A percentile compares a stretch with the other conserved stretches of the same genome.
Conservation (phyloP, 1,140 invertebrate genomes). For the Formica selysi region DNA sequence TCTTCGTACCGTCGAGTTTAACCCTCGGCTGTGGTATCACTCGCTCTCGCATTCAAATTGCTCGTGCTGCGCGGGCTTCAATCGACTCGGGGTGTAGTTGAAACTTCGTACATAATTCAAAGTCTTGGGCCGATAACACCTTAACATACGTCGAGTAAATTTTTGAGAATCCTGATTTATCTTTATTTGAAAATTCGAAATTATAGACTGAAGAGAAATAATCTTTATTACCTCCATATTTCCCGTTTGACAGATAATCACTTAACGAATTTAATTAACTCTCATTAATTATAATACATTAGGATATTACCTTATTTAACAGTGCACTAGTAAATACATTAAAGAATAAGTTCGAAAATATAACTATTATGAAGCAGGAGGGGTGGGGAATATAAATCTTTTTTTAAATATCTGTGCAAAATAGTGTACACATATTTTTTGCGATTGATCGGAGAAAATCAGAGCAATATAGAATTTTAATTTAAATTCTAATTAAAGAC, state of each 20-base stretch:
- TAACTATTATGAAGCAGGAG: too few species aligned
- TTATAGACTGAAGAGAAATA: background rate
- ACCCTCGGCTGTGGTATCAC: constrained; percentile 49
- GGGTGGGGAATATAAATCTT: too few species aligned
- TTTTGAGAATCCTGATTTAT: background rate
- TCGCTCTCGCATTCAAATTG: constrained; percentile 40
- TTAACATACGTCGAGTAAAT: background rate
- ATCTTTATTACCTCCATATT: too few species aligned
- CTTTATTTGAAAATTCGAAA: background rate
- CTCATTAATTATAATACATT: background rate
- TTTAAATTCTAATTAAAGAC: too few species aligned
- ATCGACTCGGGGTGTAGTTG: constrained; percentile 21
- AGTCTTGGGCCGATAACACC: constrained; percentile 27
- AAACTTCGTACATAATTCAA: constrained; percentile 44
- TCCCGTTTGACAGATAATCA: background rate
- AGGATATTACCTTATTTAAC: background rate
- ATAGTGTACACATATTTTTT: too few species aligned
- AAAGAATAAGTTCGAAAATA: background rate
- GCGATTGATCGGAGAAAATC: too few species aligned
- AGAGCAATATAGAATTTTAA: too few species aligned
- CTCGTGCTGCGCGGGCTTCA: constrained; percentile 16
- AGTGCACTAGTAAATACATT: background rate
- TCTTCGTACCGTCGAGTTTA: constrained; percentile 35
- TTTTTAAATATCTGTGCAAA: too few species aligned
- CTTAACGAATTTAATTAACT: background rate